Base-by-base conservation (phyloP, 2,113 vertebrate species). In the Dermatemys mawii region DNA sequence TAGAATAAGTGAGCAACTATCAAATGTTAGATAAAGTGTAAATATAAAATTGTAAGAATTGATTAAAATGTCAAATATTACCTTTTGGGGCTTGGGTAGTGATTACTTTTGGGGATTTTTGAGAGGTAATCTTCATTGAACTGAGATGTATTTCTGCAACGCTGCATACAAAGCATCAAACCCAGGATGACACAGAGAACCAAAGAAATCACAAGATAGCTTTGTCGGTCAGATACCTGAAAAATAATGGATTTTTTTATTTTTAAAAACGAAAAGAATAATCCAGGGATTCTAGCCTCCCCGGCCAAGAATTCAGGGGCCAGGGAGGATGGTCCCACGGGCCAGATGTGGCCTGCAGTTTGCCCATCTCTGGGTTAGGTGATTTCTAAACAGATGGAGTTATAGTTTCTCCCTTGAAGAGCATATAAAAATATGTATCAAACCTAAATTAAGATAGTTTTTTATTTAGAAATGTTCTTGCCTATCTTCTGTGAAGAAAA, bases 1-100 rank as follows among this genome's bases (percentile, higher is more conserved):
- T 16, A 75, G 22, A 87, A 8, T 6, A 48, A 41, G 29, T 13
- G 46, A 80, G 22, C 46, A n/a, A 24, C 22, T 3, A 8, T 16
- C 70, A 78, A 83, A 50, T 27, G 32, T 27, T 41, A 46, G 27
- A 60, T 53, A 50, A 10, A 76, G 6, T 41, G 50, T 19, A 78
- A 86, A 50, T 27, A 63, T n/a, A 88, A 83, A 84, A 93, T 70
- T 80, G 7, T 87, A 75, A 90, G 60, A 94, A 91, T 41, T 79
- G 86, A 38, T 53, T 35, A 8, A 49, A 92, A 86, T 91, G 57
- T 93, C 0, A 86, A 50, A 60, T 7, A 0, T 94, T 98, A 98
- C 99, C 99, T 99, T 98, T 99, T 99, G 82, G 99, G 99, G 95
- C 99, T 99, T 63, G 99, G 99, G 98, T 99, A 99, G 93, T 99